phyloP scores from a whole-genome alignment of 2,797 vertebrate genomes.

The Urophycis tenuis region DNA sequence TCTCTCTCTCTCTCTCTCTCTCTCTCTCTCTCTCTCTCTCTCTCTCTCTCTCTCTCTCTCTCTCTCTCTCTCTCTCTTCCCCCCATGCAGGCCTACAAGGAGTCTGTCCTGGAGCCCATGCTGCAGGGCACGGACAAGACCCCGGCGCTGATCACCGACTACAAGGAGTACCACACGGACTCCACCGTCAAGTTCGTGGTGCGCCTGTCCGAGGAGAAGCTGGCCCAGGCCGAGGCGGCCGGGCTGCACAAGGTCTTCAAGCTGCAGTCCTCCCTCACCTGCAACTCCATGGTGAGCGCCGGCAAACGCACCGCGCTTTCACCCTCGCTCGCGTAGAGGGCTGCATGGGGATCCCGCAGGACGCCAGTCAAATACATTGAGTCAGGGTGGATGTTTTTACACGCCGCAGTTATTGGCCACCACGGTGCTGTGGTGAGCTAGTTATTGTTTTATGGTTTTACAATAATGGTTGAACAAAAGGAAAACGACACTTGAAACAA shows the following conservation, averaged over 20 bases:
- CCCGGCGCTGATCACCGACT: constrained; percentile 91
- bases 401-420: too few relatives aligned
- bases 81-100: constrained; percentile 84
- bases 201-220: constrained; percentile 96
- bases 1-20: too few relatives aligned
- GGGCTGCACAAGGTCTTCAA: constrained; percentile 99
- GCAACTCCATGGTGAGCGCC: constrained; percentile 92
- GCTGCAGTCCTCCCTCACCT: constrained; percentile 94
- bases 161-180: constrained; percentile 98
- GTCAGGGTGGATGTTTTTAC: too few relatives aligned
- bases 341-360: too few relatives aligned
- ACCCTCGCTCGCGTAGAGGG: too few relatives aligned
- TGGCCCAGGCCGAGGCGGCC: constrained; percentile 89
- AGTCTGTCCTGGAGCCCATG: constrained; percentile 97
- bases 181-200: constrained; percentile 96
- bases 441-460: too few relatives aligned
- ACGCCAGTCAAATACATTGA: too few relatives aligned
- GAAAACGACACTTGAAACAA: too few relatives aligned
- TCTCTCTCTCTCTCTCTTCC: too few relatives aligned
- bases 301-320: neutral
- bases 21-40: too few relatives aligned
- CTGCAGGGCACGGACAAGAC: constrained; percentile 95
- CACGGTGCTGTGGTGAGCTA: too few relatives aligned
- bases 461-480: too few relatives aligned
- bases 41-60: neutral